These are phyloP conservation scores for Nothoprocta pentlandii DNA, from an alignment of 2,113 vertebrate genomes.

Conservation along the genomic window DNA sequence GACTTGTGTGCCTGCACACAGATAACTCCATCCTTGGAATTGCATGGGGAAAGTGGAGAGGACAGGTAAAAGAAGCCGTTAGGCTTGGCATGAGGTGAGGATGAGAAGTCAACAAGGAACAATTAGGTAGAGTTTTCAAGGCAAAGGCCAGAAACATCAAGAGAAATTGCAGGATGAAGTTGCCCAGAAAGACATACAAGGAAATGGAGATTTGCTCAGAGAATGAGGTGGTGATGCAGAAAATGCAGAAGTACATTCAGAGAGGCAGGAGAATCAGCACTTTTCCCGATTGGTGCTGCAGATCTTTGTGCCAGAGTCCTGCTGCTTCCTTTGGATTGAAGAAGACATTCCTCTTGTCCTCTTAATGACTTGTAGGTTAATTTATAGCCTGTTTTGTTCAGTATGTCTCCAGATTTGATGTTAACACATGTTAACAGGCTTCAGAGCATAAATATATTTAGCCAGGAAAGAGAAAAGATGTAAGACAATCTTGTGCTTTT, in stretches of 20 bases:
- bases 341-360: not conserved
- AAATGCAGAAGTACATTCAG: not conserved
- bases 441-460: not conserved
- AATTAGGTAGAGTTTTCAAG: not conserved
- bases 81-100: not conserved
- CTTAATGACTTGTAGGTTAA: not conserved
- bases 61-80: not conserved
- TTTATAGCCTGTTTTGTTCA: not conserved
- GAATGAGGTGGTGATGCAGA: not conserved
- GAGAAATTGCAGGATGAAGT: not conserved
- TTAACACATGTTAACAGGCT: not conserved
- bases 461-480: not conserved
- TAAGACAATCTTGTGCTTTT: not conserved
- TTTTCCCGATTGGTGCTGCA: not conserved
- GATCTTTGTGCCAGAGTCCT: not conserved
- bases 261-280: not conserved
- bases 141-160: not conserved
- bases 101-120: not conserved
- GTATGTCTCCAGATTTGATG: not conserved
- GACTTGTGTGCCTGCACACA: conserved; percentile 8
- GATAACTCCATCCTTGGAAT: not conserved
- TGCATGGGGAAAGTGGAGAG: not conserved
- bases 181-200: not conserved
- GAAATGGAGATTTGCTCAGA: not conserved
- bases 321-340: not conserved